Evolutionary conservation across 2,113 vertebrate genomes (phyloP).

Genomic region (Apistogramma diplotaenia): DNA sequence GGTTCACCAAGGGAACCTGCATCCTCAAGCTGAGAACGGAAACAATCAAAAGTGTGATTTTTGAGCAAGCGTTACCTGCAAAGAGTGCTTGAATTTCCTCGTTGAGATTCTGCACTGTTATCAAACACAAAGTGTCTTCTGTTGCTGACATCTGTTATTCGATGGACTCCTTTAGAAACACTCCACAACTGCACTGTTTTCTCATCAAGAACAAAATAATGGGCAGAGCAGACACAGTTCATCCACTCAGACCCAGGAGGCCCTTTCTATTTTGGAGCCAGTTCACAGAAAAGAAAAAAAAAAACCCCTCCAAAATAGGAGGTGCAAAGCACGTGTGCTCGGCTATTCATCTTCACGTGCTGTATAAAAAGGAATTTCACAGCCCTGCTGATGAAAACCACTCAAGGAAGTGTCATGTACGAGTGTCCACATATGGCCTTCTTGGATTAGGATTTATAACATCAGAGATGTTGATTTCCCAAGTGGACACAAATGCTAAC

Average conservation of each 20-base stretch:
- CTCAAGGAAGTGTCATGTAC: background rate
- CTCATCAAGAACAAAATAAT: background rate
- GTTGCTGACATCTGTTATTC: background rate
- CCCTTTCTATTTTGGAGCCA: background rate
- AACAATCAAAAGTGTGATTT: slow-evolving; percentile 1
- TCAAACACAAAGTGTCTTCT: background rate
- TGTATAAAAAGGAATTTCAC: background rate
- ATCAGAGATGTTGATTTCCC: background rate
- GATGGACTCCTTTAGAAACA: background rate
- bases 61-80: background rate
- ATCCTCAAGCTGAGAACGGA: background rate
- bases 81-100: background rate
- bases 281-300: background rate
- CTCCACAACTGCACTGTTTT: background rate
- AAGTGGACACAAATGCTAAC: background rate
- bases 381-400: background rate
- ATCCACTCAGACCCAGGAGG: background rate
- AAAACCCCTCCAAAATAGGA: background rate
- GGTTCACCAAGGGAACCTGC: background rate
- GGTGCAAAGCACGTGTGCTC: background rate
- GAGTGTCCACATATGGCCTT: background rate
- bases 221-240: background rate
- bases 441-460: background rate
- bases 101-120: background rate
- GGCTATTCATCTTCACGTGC: background rate